Evolutionary conservation across 2,113 vertebrate genomes (phyloP).

Genomic region (Vireo altiloquus): DNA sequence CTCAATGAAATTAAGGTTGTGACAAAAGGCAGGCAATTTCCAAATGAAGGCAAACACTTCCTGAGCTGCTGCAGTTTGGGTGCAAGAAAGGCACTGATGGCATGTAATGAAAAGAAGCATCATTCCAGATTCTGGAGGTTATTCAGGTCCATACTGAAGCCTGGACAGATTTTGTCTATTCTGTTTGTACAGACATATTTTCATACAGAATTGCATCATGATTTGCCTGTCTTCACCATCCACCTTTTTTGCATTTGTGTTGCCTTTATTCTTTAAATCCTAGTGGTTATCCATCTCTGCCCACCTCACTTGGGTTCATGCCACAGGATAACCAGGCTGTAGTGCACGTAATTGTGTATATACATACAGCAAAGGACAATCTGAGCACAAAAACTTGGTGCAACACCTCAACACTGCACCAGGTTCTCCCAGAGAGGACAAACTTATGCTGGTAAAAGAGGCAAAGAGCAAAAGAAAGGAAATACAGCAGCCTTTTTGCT

Average conservation of each 20-base stretch:
- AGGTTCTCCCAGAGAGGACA: background rate
- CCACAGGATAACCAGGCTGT: background rate
- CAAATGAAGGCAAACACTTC: constrained; percentile 8
- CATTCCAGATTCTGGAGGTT: background rate
- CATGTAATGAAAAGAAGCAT: background rate
- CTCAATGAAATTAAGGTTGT: background rate
- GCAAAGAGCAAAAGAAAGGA: background rate
- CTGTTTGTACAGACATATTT: background rate
- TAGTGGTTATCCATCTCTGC: background rate
- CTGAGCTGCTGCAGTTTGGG: background rate
- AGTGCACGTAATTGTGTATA: background rate
- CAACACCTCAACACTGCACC: background rate
- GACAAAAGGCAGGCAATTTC: constrained; percentile 33
- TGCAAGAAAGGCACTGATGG: background rate
- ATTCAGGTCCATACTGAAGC: background rate
- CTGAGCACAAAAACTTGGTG: background rate
- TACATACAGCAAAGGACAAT: background rate
- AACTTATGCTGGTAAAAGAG: background rate
- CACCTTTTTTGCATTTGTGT: background rate
- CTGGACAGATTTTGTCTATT: background rate
- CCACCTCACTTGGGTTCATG: background rate
- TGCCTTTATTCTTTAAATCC: background rate
- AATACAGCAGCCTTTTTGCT: background rate
- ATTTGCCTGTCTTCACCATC: background rate
- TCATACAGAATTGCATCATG: background rate